Conservation (phyloP, 2,888 invertebrate species). For the Brachypterus glaber region DNA sequence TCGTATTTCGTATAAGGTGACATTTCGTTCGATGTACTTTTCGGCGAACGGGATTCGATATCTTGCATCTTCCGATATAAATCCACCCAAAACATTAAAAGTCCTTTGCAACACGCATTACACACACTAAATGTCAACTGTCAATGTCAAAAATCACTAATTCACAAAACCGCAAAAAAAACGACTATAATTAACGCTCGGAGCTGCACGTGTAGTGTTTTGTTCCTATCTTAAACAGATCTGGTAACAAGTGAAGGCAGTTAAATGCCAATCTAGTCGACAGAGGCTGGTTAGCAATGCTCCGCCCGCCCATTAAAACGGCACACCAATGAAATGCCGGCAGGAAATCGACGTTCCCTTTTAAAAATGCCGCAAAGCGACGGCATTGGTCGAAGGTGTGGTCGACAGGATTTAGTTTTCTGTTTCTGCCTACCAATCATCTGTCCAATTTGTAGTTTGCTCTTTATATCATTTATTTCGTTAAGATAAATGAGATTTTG, state of each 20-base stretch:
- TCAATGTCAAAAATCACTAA: not conserved
- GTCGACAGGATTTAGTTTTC: constrained; percentile 19
- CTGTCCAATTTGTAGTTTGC: constrained; percentile 33
- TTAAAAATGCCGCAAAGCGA: constrained; percentile 26
- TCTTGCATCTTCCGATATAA: constrained; percentile 36
- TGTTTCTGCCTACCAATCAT: constrained; percentile 33
- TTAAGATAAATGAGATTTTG: constrained; percentile 41
- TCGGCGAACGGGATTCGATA: constrained; percentile 32
- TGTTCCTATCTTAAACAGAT: constrained; percentile 34
- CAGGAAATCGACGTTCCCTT: constrained; percentile 24
- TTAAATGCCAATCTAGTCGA: constrained; percentile 30
- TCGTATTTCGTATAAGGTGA: constrained; percentile 39
- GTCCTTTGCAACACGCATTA: not conserved
- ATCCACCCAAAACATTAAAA: not conserved
- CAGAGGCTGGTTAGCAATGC: constrained; percentile 27
- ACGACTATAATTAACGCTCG: constrained; percentile 6
- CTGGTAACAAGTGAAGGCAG: constrained; percentile 38
- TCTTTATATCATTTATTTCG: constrained; percentile 38
- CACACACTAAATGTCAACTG: too few relatives aligned
- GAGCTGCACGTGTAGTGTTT: constrained; percentile 13
- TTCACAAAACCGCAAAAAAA: not conserved
- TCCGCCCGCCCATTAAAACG: constrained; percentile 26
- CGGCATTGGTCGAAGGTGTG: constrained; percentile 28
- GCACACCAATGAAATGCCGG: constrained; percentile 21
- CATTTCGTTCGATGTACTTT: constrained; percentile 31